Evolutionary conservation across 2,797 vertebrate genomes (phyloP).

Genomic region (Catamblyrhynchus diadema): DNA sequence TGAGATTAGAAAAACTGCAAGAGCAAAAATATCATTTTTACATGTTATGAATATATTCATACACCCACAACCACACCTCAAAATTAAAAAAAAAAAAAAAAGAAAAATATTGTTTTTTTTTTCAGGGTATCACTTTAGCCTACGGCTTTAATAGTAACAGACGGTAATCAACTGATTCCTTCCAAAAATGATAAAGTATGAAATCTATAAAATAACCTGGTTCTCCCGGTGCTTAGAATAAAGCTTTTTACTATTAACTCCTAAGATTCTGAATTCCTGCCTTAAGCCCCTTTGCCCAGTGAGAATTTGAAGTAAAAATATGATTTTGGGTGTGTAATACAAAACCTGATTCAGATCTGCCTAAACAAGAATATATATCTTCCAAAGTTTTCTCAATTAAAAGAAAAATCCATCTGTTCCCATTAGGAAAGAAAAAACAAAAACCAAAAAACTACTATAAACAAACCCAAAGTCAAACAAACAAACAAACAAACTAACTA

Average conservation of each 20-base stretch:
- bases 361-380: background rate
- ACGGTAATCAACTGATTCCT: background rate
- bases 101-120: background rate
- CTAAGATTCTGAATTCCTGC: background rate
- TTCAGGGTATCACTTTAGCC: background rate
- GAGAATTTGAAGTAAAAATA: background rate
- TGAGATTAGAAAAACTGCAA: background rate
- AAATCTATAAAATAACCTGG: background rate
- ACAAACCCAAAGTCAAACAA: background rate
- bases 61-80: fast-evolving
- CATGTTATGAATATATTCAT: too few relatives aligned
- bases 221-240: background rate
- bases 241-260: background rate
- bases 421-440: background rate
- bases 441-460: background rate
- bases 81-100: background rate
- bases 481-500: background rate
- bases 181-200: background rate
- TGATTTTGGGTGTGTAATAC: background rate
- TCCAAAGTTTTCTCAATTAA: background rate
- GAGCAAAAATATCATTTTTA: background rate
- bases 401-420: background rate
- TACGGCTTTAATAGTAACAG: background rate
- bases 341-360: background rate
- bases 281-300: background rate